Base-by-base conservation (phyloP, 2,797 vertebrate species). In the Siniperca scherzeri region DNA sequence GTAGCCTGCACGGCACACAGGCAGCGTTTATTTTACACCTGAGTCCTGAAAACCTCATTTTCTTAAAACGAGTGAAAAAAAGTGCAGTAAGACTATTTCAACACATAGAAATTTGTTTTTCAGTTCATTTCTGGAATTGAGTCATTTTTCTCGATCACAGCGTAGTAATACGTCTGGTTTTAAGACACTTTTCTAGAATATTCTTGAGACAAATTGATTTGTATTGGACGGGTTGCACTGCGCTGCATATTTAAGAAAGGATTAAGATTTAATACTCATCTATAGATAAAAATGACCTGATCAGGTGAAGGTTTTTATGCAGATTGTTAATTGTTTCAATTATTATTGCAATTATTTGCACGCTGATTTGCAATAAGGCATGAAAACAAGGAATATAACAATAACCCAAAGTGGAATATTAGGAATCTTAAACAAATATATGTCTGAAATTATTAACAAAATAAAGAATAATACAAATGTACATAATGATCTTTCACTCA, bases 1-100 rank as follows among this genome's bases (percentile, higher is more conserved):
- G 98, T 99, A 96, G 16, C 7, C 2, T 7, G 9, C 30, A 55
- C 17, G 3, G 16, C n/a, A 61, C 22, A 11, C 38, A 55, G 64
- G 55, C 13, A 22, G 11, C 14, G 46, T 56, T 27, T 30, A 57
- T 27, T 27, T 25, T 30, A 30, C n/a, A 52, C 50, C 8, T 22
- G 46, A 17, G 6, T 0, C 46, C 46, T 10, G 7, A 52, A 22
- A 50, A 50, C 19, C 46, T 7, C 1, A 16, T 46, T 16, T 5
- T 17, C 44, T 46, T 46, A 2, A 46, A 14, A 46, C 44, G 13
- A 42, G 10, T 12, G 40, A 42, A 44, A 44, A 12, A 40, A 40
- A 40, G 7, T 40, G 38, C 38, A 40, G 38, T 7, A 9, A 8
- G 38, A 40, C 38, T 40, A 40, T 40, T 40, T 9, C 38, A 40